Evolutionary conservation across 2,888 invertebrate species (phyloP).

Genomic region (Marasmarcha lunaedactyla): DNA sequence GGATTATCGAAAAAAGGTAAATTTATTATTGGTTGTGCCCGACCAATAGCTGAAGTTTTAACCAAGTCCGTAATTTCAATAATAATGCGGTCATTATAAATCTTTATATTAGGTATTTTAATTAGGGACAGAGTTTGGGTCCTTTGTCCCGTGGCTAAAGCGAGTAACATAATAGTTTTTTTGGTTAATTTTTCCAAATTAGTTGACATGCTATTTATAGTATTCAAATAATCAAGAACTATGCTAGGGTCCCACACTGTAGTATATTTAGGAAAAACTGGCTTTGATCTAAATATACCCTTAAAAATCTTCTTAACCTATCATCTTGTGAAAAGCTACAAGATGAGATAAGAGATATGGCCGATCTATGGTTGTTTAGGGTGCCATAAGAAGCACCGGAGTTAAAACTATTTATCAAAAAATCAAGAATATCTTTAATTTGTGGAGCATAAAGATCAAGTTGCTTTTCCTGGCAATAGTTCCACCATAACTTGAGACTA

Average conservation of each 20-base stretch:
- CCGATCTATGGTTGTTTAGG: slow-evolving; percentile 8
- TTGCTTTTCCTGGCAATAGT: too few relatives aligned
- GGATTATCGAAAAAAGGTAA: too few relatives aligned
- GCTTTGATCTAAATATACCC: slow-evolving; percentile 11
- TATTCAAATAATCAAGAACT: slow-evolving; percentile 7
- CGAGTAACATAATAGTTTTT: slow-evolving; percentile 9
- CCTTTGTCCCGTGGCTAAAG: slow-evolving; percentile 11
- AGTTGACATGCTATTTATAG: neutral
- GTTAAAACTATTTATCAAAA: too few relatives aligned
- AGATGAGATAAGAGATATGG: slow-evolving; percentile 3
- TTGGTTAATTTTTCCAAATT: slow-evolving; percentile 4
- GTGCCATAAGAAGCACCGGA: too few relatives aligned
- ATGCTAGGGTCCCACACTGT: slow-evolving; percentile 10
- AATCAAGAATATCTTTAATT: too few relatives aligned
- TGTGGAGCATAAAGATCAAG: too few relatives aligned
- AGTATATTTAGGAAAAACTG: slow-evolving; percentile 7
- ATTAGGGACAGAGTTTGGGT: slow-evolving; percentile 12
- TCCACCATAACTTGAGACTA: too few relatives aligned
- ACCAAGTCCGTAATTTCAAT: slow-evolving; percentile 11
- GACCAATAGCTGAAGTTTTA: slow-evolving; percentile 11
- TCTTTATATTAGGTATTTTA: slow-evolving; percentile 10
- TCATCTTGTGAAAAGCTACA: slow-evolving; percentile 2
- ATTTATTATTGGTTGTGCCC: slow-evolving; percentile 6
- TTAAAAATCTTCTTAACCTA: slow-evolving; percentile 12
- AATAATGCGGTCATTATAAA: neutral